Conservation (phyloP, 2,888 invertebrate genomes). For the Gryllus longicercus region DNA sequence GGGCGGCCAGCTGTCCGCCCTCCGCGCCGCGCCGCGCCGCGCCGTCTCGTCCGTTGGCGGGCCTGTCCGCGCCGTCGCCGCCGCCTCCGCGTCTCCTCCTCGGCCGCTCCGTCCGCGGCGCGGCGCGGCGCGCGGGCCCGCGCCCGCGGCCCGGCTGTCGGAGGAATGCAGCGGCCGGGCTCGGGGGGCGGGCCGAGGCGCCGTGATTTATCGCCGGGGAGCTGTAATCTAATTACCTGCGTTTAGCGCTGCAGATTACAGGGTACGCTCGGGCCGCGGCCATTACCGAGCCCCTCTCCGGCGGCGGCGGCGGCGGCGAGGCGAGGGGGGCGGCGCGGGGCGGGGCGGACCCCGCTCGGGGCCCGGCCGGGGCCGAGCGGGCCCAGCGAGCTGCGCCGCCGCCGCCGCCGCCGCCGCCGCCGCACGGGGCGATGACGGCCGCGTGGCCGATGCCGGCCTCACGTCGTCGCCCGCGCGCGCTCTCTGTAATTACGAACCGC, state of each 20-base stretch:
- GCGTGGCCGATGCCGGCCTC: neutral
- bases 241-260: constrained; percentile 17
- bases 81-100: too few relatives aligned
- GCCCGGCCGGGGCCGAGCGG: too few relatives aligned
- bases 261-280: constrained; percentile 10
- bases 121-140: too few relatives aligned
- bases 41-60: too few relatives aligned
- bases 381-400: too few relatives aligned
- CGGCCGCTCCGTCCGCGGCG: too few relatives aligned
- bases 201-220: neutral
- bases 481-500: constrained; percentile 1
- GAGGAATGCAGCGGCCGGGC: neutral
- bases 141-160: neutral
- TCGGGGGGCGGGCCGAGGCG: neutral
- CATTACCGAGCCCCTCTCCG: neutral
- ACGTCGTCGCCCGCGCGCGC: constrained; percentile 6
- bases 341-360: neutral
- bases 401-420: too few relatives aligned
- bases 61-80: too few relatives aligned
- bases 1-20: too few relatives aligned
- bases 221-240: constrained; percentile 7
- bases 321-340: neutral
- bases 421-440: neutral
- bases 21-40: too few relatives aligned
- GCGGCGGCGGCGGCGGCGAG: neutral